These are phyloP conservation scores for Trileptium ribeirensis DNA, from an alignment of 2,888 invertebrate genomes.

Conservation along the genomic window DNA sequence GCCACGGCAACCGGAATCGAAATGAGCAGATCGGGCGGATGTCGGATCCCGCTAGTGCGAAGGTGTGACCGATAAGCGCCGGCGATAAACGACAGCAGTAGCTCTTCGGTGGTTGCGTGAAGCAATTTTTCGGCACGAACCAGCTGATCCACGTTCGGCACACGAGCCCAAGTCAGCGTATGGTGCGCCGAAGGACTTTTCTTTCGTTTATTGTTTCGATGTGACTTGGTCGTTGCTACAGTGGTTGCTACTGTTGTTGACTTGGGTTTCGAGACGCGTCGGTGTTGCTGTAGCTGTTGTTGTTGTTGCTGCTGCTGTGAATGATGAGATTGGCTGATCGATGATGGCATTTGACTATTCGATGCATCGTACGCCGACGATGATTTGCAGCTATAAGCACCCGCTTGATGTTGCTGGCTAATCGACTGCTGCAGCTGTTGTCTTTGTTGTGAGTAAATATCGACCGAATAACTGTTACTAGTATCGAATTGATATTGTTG, in stretches of 20 bases:
- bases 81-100: conserved; percentile 35
- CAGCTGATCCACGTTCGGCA: conserved; percentile 26
- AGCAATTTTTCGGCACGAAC: conserved; percentile 33
- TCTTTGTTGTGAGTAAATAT: not conserved
- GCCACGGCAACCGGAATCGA: conserved; percentile 26
- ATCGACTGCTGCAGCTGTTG: not conserved
- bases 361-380: not conserved
- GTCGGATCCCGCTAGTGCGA: conserved; percentile 30
- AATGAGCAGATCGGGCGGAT: conserved; percentile 34
- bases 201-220: not conserved
- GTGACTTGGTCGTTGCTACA: not conserved
- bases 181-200: not conserved
- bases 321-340: not conserved
- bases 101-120: conserved; percentile 28
- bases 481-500: no score
- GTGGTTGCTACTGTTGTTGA: not conserved
- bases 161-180: conserved; percentile 27
- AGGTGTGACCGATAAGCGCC: conserved; percentile 35
- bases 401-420: not conserved
- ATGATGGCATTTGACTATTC: not conserved
- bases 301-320: not conserved
- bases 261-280: not conserved
- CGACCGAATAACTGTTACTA: no score
- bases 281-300: not conserved
- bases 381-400: not conserved